A percentile compares a stretch with the other conserved stretches of the same genome.
These are phyloP conservation scores for Podotricha telesiphe DNA, from an alignment of 2,888 invertebrate species.

Conservation along the genomic window DNA sequence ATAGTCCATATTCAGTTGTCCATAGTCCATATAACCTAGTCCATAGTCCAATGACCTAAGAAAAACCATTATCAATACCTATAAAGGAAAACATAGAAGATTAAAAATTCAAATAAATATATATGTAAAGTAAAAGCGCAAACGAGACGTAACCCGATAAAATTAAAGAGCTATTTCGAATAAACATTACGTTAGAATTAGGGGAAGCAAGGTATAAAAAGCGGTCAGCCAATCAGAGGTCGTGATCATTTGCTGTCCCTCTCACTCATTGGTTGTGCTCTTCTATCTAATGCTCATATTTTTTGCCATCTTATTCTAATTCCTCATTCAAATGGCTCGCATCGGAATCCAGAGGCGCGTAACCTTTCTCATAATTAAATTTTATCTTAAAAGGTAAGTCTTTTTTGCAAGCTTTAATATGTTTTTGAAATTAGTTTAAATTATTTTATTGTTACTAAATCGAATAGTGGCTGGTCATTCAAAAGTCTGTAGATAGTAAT, in stretches of 20 bases:
- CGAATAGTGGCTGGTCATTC: too few relatives aligned
- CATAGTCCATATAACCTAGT: neutral
- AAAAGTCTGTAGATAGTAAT: too few relatives aligned
- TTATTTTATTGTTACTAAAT: neutral
- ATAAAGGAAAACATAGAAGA: constrained; percentile 71
- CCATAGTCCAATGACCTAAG: constrained; percentile 54
- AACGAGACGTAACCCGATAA: constrained; percentile 73
- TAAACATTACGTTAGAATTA: constrained; percentile 81
- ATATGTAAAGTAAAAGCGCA: constrained; percentile 49
- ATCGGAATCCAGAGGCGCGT: constrained; percentile 74
- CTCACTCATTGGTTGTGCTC: constrained; percentile 59
- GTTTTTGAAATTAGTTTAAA: constrained; percentile 5
- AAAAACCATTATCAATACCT: constrained; percentile 59
- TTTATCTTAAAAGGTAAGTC: constrained; percentile 43
- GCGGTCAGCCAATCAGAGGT: constrained; percentile 76
- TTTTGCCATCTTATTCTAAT: constrained; percentile 82
- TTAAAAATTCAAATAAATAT: constrained; percentile 73
- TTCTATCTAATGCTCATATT: constrained; percentile 82
- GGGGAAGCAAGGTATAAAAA: constrained; percentile 83
- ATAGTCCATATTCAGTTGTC: neutral
- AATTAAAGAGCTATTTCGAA: constrained; percentile 78
- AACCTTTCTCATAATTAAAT: constrained; percentile 67
- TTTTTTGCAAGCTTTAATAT: constrained; percentile 23
- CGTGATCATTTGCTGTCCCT: constrained; percentile 59
- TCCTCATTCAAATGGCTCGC: constrained; percentile 76